Base-by-base conservation (phyloP, 2,888 invertebrate species). In the Auanema sp. region DNA sequence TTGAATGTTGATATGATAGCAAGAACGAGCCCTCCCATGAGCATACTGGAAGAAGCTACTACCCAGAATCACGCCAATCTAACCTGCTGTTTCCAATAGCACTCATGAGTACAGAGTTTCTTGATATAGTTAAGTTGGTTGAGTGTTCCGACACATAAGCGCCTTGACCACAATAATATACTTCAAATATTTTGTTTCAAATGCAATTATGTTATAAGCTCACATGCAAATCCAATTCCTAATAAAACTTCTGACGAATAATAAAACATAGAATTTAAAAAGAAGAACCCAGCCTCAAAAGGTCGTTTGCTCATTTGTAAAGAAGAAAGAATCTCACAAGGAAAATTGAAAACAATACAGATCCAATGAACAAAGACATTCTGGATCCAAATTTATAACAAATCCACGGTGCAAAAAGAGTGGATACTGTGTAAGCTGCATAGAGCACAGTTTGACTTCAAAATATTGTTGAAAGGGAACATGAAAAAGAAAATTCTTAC, bases 111-210 rank as follows among this genome's bases (percentile, higher is more conserved):
- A 61, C 61, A 3, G 62, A 62, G 44, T 62, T 62, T 51, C 57
- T 62, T 23, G 62, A 57, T 18, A 62, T 62, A 18, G 62, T 62
- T 16, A 41, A 50, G 25, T 57, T 56, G 5, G 62, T 57, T 6
- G 62, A 62, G 51, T 62, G 62, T 44, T 62, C 62, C 1, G 57
- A 49, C 25, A 62, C 50, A 40, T 62, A 62, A 25, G 43, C 52
- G 14, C 62, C 62, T 57, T 62, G 62, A n/a, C 62, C 62, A 25
- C 42, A 47, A 25, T 62, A 62, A 40, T 42, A 62, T 33, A 62
- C 62, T 62, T 16, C 8, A 47, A 47, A 11, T 8, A 18, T 47
- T 5, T 47, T 5, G 11, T 47, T 21, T 18, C 12, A 50, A 54
- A 44, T 21, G 18, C 16, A 53, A 53, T 23, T 53, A 16, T 8